Evolutionary conservation across 2,797 vertebrate species (phyloP).

Genomic region (Protonibea diacanthus): DNA sequence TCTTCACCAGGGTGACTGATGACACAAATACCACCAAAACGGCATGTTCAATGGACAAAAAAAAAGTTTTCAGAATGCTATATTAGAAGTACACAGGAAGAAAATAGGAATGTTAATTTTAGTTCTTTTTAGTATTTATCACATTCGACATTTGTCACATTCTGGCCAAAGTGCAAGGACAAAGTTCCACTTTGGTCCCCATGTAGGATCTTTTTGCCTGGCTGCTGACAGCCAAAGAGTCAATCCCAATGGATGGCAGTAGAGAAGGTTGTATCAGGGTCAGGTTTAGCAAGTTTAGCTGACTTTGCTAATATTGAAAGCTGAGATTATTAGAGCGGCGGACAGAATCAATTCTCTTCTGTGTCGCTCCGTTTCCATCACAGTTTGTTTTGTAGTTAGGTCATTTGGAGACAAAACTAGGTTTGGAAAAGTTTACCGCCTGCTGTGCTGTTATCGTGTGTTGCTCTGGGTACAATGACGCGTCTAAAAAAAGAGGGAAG

Average conservation of each 20-base stretch:
- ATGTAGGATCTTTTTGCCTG: not conserved
- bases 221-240: not conserved
- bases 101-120: not conserved
- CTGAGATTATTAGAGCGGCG: not conserved
- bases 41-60: constrained; percentile 4
- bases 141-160: not conserved
- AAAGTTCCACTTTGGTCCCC: too few relatives aligned
- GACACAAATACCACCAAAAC: constrained; percentile 24
- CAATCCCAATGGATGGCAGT: not conserved
- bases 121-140: not conserved
- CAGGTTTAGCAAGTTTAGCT: not conserved
- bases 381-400: not conserved
- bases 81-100: not conserved
- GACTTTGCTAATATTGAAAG: not conserved
- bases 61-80: not conserved
- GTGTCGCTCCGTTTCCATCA: not conserved
- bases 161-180: not conserved
- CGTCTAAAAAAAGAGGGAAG: not conserved
- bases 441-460: not conserved
- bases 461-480: not conserved
- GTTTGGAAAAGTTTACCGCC: not conserved
- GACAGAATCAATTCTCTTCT: not conserved
- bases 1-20: constrained; percentile 24
- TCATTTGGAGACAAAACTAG: too few relatives aligned
- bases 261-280: not conserved